Base-by-base conservation (phyloP, 2,113 vertebrate species). In the Telmatochromis sp. region DNA sequence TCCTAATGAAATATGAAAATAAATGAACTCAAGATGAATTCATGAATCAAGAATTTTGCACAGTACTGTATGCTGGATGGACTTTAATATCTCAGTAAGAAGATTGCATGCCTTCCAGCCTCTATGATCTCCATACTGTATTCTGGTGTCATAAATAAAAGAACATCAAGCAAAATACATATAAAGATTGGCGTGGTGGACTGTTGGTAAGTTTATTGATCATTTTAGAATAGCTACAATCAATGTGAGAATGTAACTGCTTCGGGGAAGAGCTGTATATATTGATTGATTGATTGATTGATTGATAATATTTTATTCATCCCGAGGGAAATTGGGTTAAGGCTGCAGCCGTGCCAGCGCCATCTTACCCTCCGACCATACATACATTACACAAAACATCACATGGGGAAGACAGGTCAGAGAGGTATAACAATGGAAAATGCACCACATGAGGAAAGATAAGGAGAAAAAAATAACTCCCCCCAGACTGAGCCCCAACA, bases 291-390 rank as follows among this genome's bases (percentile, higher is more conserved):
- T 42, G 40, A 42, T 40, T 40, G 40, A 42, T 40, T 40, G 40
- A 42, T 45, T 45, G 42, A 47, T 47, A 15, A 47, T 47, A 47
- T 7, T 47, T 47, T 47, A 47, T 15, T 47, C 14, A 47, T 47
- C 45, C 45, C 45, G 45, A 47, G 45, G 45, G 45, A 47, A 47
- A 47, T 47, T 47, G 45, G 45, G 45, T 47, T 47, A 47, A 15
- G 45, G 45, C 14, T 47, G 14, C 42, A 47, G 0, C 42, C 42
- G 42, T 47, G 45, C 45, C 1, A 0, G 45, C 6, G 45, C 45
- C 2, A 47, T 47, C 45, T 47, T 47, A 47, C 45, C 45, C 45
- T 47, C 45, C 1, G 45, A 47, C 45, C 45, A 47, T 47, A 47
- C 42, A 47, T 7, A 47, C 2, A 15, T 47, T 47, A 7, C 42